These are phyloP conservation scores for Holcopasites calliopsidis DNA, from an alignment of 1,140 invertebrate species.

Conservation along the genomic window DNA sequence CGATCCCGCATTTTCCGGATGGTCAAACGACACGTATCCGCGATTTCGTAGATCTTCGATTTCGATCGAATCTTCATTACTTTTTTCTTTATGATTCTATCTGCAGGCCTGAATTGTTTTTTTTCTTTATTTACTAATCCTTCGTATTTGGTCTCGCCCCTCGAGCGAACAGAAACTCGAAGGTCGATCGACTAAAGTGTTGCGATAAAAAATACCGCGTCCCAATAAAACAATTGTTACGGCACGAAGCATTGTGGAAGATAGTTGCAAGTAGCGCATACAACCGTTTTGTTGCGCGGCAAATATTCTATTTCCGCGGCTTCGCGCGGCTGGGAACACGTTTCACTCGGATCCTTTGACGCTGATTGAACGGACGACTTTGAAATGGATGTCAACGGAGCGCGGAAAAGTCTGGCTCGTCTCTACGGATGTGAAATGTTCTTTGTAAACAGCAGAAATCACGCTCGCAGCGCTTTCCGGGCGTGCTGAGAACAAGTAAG, in stretches of 20 bases:
- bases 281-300: background rate
- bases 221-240: no score
- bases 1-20: slow-evolving; percentile 6
- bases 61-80: no score
- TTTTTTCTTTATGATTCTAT: no score
- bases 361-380: slow-evolving; percentile 27
- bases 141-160: no score
- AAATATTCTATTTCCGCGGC: slow-evolving; percentile 14
- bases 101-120: no score
- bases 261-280: background rate
- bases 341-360: slow-evolving; percentile 20
- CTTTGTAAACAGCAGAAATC: slow-evolving; percentile 45
- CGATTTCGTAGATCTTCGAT: background rate
- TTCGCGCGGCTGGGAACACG: background rate
- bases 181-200: no score
- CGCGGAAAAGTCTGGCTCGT: slow-evolving; percentile 13
- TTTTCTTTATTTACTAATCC: no score
- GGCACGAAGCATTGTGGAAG: background rate
- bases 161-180: no score
- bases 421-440: slow-evolving; percentile 39
- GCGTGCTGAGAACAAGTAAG: slow-evolving; percentile 26
- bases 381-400: slow-evolving; percentile 25
- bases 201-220: no score
- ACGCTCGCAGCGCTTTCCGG: slow-evolving; percentile 23
- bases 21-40: slow-evolving; percentile 1